These are phyloP conservation scores for Hirundo rustica DNA, from an alignment of 2,797 vertebrate species.

Conservation along the genomic window DNA sequence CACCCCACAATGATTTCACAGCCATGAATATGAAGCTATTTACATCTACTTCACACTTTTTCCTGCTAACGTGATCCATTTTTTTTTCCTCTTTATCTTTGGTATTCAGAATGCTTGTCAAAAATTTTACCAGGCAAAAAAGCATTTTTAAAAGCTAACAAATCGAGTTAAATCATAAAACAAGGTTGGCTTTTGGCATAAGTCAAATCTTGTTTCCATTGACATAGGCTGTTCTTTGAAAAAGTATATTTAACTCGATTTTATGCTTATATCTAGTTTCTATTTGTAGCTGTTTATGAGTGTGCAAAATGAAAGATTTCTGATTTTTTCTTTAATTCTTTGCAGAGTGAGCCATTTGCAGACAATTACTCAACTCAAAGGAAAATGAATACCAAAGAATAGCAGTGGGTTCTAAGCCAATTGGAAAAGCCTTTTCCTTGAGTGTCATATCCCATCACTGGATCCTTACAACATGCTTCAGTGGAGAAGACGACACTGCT, in stretches of 20 bases:
- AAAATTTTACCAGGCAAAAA: background rate
- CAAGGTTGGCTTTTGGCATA: background rate
- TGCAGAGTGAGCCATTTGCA: conserved; percentile 53
- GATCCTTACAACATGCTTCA: conserved; percentile 90
- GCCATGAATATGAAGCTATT: background rate
- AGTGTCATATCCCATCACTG: conserved; percentile 14
- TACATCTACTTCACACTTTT: background rate
- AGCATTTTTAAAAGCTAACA: background rate
- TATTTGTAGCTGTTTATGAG: background rate
- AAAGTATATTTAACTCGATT: background rate
- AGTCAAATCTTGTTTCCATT: background rate
- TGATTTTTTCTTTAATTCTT: background rate
- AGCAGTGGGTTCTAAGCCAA: conserved; percentile 34
- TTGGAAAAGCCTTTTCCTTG: background rate
- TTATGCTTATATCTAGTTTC: background rate
- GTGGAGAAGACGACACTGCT: conserved; percentile 96
- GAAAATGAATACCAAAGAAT: conserved; percentile 72
- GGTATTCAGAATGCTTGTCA: background rate
- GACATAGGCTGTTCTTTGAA: background rate
- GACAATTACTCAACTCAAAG: background rate
- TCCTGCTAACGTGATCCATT: background rate
- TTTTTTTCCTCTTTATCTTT: background rate
- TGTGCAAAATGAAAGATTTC: background rate
- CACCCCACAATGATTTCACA: background rate
- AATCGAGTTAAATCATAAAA: background rate